Evolutionary conservation across 37 sponge, comb jelly and placozoan species (phyloP).

Genomic region (Cliona cf. orientalis): DNA sequence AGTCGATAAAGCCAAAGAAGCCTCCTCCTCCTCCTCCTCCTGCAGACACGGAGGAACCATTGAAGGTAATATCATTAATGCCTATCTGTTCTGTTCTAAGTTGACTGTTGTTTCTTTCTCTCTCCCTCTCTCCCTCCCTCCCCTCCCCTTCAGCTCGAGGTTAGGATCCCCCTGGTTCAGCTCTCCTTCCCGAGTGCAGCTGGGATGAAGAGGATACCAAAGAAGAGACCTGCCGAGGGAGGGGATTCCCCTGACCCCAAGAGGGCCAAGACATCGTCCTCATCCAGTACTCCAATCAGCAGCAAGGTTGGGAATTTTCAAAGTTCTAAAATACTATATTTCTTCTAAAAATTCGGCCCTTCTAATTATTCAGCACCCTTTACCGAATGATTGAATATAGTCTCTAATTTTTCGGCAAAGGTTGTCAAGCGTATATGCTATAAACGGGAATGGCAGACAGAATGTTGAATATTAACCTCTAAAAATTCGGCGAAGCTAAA

Average conservation of each 20-base stretch:
- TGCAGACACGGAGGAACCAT: too few species aligned
- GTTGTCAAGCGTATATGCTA: too few species aligned
- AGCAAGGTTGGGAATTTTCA: background rate
- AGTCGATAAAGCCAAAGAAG: slow-evolving; percentile 17
- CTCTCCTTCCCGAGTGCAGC: slow-evolving; percentile 50
- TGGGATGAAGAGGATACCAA: slow-evolving; percentile 68
- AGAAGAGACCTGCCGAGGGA: slow-evolving; percentile 47
- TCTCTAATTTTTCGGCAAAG: too few species aligned
- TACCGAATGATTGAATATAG: too few species aligned
- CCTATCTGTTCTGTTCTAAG: too few species aligned
- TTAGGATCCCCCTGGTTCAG: slow-evolving; percentile 71
- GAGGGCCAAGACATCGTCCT: slow-evolving; percentile 12
- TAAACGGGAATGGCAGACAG: too few species aligned
- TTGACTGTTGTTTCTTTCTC: background rate
- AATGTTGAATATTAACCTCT: too few species aligned
- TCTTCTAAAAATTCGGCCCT: too few species aligned
- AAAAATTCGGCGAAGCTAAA: too few species aligned
- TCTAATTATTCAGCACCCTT: too few species aligned
- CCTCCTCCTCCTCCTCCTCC: too few species aligned
- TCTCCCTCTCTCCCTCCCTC: background rate
- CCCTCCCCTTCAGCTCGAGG: slow-evolving; percentile 45
- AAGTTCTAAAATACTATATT: background rate
- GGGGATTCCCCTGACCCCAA: background rate
- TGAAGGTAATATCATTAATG: too few species aligned
- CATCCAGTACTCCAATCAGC: background rate